phyloP scores from a whole-genome alignment of 2,888 invertebrate species.

The Euphydryas editha region DNA sequence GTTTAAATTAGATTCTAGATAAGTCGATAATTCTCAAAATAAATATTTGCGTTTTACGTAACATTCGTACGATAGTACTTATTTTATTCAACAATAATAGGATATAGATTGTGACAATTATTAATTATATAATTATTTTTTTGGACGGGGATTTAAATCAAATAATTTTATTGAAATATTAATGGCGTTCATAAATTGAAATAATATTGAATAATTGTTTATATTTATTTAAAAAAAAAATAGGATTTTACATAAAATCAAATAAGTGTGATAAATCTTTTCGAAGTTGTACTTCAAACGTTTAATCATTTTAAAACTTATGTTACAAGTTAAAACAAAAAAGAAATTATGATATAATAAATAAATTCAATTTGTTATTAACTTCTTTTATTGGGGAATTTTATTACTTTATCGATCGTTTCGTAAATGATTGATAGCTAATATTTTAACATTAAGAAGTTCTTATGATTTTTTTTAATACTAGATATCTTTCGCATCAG shows the following conservation, averaged over 20 bases:
- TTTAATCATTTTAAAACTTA: too few species aligned
- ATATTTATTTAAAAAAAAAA: too few species aligned
- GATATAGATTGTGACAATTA: constrained; percentile 1
- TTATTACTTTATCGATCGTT: constrained; percentile 4
- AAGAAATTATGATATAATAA: too few species aligned
- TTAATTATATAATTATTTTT: neutral
- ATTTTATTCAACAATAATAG: constrained; percentile 15
- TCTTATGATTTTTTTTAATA: neutral
- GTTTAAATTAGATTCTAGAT: constrained; percentile 34
- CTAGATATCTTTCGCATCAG: neutral
- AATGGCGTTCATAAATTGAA: too few species aligned
- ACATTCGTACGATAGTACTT: constrained; percentile 25
- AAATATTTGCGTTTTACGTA: constrained; percentile 28
- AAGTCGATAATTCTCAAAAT: constrained; percentile 34
- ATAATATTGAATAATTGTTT: too few species aligned
- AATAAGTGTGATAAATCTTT: too few species aligned
- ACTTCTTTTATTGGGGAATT: neutral
- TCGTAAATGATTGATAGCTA: neutral
- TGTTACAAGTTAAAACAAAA: too few species aligned
- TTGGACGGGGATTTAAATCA: too few species aligned
- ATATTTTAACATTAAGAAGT: neutral
- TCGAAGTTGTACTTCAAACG: too few species aligned
- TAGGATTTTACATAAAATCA: too few species aligned
- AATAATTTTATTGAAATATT: too few species aligned
- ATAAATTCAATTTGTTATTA: neutral